Conservation (phyloP, 2,113 vertebrate genomes). For the Arvicanthis niloticus region DNA sequence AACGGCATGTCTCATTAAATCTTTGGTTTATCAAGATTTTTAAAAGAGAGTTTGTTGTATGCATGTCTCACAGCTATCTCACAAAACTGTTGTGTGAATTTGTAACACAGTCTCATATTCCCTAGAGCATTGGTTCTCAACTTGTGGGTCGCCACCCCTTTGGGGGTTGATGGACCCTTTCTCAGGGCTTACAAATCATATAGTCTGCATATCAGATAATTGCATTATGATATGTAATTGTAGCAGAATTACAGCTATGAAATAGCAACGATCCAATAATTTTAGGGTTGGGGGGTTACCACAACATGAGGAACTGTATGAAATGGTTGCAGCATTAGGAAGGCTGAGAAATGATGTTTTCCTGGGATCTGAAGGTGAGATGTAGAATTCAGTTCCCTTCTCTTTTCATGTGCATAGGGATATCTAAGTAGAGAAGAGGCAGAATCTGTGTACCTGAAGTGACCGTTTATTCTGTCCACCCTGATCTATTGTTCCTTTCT, state of each 20-base stretch:
- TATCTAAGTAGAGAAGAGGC: background rate
- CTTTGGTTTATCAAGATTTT: background rate
- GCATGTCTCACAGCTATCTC: background rate
- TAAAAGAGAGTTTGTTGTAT: background rate
- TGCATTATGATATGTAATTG: background rate
- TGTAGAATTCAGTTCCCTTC: background rate
- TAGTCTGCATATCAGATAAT: background rate
- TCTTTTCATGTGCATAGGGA: background rate
- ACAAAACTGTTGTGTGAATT: background rate
- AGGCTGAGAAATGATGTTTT: background rate
- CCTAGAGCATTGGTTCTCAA: background rate
- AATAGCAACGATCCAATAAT: background rate
- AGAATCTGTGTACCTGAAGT: background rate
- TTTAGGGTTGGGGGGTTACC: background rate
- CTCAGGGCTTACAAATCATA: background rate
- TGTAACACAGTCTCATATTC: background rate
- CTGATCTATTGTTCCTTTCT: background rate
- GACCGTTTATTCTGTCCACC: background rate
- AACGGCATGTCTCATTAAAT: background rate
- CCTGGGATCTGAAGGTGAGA: background rate
- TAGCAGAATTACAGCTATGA: background rate
- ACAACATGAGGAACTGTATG: background rate
- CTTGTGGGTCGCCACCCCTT: background rate
- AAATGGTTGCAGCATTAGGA: background rate
- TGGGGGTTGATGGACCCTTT: background rate